A percentile compares a stretch with the other conserved stretches of the same genome.
Evolutionary conservation across 2,113 vertebrate genomes (phyloP).

Genomic region (Podiceps cristatus): DNA sequence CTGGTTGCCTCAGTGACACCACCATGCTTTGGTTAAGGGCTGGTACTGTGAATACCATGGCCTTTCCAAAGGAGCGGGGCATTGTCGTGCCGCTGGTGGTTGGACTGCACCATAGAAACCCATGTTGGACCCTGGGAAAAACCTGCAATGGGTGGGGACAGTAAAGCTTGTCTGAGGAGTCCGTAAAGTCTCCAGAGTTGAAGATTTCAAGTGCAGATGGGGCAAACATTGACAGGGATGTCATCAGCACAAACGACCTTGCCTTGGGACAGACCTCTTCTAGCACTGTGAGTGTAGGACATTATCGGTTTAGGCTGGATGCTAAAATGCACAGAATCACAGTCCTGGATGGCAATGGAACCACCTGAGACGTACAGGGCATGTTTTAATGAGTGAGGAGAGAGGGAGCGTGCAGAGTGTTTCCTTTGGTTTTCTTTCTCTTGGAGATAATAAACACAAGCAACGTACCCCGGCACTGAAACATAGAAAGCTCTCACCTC

Average conservation of each 20-base stretch:
- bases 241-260: neutral
- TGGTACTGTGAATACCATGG: neutral
- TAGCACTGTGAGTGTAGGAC: neutral
- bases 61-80: neutral
- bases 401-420: neutral
- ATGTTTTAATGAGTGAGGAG: neutral
- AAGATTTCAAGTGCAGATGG: neutral
- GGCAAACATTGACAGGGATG: neutral
- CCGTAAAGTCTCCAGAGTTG: rapidly evolving
- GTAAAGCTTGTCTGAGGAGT: neutral
- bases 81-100: neutral
- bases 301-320: neutral
- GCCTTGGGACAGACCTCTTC: neutral
- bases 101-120: neutral
- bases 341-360: neutral
- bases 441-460: neutral
- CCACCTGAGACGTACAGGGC: neutral
- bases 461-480: neutral
- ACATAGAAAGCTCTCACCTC: constrained; percentile 77
- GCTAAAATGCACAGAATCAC: neutral
- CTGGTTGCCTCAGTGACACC: neutral
- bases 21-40: neutral
- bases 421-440: neutral
- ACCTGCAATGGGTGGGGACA: neutral
- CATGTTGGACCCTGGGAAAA: neutral